phyloP scores from a whole-genome alignment of 2,888 invertebrate genomes.

The Invenusta paracnida region DNA sequence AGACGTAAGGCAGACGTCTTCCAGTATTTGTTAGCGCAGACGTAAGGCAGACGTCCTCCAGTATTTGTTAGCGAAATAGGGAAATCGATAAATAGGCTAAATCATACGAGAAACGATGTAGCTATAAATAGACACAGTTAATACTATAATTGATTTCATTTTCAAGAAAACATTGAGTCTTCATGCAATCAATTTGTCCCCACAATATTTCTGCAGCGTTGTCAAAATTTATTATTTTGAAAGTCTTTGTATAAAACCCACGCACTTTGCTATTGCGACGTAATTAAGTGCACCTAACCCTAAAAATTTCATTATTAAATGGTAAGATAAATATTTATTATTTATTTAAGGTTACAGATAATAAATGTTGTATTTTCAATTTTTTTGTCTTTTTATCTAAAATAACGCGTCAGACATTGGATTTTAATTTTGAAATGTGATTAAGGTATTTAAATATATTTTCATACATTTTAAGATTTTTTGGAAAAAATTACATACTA shows the following conservation, averaged over 20 bases:
- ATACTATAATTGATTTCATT: slow-evolving; percentile 23
- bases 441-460: slow-evolving; percentile 16
- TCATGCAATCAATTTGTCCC: slow-evolving; percentile 23
- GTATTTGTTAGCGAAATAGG: slow-evolving; percentile 12
- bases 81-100: slow-evolving; percentile 5
- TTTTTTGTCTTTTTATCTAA: neutral
- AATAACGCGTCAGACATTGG: slow-evolving; percentile 1
- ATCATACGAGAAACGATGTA: neutral
- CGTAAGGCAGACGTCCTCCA: too few relatives aligned
- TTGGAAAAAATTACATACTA: neutral
- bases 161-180: slow-evolving; percentile 1
- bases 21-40: too few relatives aligned
- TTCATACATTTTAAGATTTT: slow-evolving; percentile 6
- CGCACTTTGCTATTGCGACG: neutral
- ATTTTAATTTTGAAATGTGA: slow-evolving; percentile 10
- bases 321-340: neutral
- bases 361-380: slow-evolving; percentile 17
- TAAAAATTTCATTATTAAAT: neutral
- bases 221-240: neutral
- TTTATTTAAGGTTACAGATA: slow-evolving; percentile 12
- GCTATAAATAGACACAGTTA: slow-evolving; percentile 18
- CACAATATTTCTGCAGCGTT: slow-evolving; percentile 8
- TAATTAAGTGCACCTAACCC: slow-evolving; percentile 9
- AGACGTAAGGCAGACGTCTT: too few relatives aligned
- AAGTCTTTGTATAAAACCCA: neutral